Base-by-base conservation (phyloP, 2,888 invertebrate genomes). In the Athalia cordata region DNA sequence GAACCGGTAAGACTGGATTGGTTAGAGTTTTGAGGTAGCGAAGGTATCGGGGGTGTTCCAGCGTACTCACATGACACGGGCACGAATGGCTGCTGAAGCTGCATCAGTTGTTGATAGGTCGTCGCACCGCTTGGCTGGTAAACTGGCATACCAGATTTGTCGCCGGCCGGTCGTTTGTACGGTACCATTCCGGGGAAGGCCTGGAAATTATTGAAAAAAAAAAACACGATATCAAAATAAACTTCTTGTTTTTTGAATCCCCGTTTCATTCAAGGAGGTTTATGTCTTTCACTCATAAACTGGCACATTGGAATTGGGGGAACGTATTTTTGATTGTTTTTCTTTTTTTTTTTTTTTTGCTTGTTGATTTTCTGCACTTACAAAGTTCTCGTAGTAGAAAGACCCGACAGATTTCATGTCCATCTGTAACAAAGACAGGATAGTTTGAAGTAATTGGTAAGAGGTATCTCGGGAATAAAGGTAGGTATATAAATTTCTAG, bases 31-130 rank as follows among this genome's bases (percentile, higher is more conserved):
- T 90, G 91, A 91, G 89, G 90, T 90, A 89, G 90, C 90, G 83
- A 83, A 84, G 88, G 89, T 89, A 86, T 90, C 87, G 87, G 93
- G 93, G 91, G 94, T 93, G 94, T 93, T 92, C 93, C 93, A 93
- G 94, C 93, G 95, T 96, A 97, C 97, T 98, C 97, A 98, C 97
- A 98, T 96, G 98, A 97, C 93, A 97, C 97, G 95, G 97, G 97
- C 95, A 97, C 97, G 94, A 97, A 97, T 92, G 97, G 97, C 94
- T 97, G 97, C 93, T 95, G 94, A 89, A 96, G 94, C 93, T 97
- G 97, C 95, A 98, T 96, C 92, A 98, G 94, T 92, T 98, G 98
- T 93, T 98, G 97, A 93, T 97, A 96, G 90, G 96, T 96, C 89
- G 96, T 96, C 90, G 95, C 95, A 90, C 95, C 94, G 86, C 91